These are phyloP conservation scores for Pseudolaguvia tuberculata DNA, from an alignment of 2,113 vertebrate genomes.

Conservation along the genomic window DNA sequence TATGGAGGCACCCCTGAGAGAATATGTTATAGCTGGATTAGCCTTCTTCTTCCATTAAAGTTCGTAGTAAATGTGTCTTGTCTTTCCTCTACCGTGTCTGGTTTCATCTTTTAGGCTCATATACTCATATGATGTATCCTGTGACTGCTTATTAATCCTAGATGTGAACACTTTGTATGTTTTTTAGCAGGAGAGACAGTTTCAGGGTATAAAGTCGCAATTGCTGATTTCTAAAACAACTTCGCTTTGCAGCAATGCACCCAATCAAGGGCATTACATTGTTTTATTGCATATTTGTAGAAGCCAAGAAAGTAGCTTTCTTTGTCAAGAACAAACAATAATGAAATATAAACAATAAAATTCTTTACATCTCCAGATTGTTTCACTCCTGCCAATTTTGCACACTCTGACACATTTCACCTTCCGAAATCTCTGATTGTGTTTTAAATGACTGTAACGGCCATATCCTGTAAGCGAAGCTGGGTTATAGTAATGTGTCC, in stretches of 20 bases:
- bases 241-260: neutral
- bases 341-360: neutral
- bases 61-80: conserved; percentile 7
- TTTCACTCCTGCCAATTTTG: conserved; percentile 9
- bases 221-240: neutral
- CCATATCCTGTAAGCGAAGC: conserved; percentile 45
- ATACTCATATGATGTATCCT: conserved; percentile 9
- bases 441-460: conserved; percentile 42
- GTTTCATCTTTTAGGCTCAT: conserved; percentile 13
- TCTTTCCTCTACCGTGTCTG: conserved; percentile 19
- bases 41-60: conserved; percentile 25
- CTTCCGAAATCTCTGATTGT: conserved; percentile 29
- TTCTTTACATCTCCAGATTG: neutral
- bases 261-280: neutral
- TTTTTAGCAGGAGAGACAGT: neutral
- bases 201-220: neutral
- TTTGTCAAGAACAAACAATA: neutral
- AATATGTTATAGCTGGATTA: conserved; percentile 39
- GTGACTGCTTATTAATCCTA: conserved; percentile 7
- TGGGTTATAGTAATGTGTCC: conserved; percentile 34
- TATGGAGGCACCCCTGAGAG: conserved; percentile 31
- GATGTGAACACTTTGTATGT: neutral
- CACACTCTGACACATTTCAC: neutral
- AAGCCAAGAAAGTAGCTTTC: neutral
- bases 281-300: neutral